Evolutionary conservation across 2,888 invertebrate genomes (phyloP), one percentile per base, ranked within the genome.

Genomic region (Drosophila falleni): DNA sequence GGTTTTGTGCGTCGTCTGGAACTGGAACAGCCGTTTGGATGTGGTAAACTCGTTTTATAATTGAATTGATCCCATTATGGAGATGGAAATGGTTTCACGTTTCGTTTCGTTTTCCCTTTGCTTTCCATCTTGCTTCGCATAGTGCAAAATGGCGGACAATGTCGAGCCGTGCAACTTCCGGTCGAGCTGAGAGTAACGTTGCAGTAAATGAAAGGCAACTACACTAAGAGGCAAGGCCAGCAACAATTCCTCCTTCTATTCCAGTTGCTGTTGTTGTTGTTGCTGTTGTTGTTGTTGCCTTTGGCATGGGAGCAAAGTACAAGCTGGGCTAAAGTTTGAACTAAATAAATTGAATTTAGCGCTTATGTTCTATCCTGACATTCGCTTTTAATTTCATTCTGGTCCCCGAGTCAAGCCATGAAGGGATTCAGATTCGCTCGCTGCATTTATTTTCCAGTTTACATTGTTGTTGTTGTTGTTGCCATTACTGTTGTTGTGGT

Each of bases 31-130:
- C 31, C 51, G 42, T 2, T 51, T 31, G 56, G 76, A 63, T 51
- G 54, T 62, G 64, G 73, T 67, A 78, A 84, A 80, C 82, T 79
- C 66, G 81, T 74, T 85, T 86, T 86, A 86, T 87, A 86, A 86
- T 86, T 86, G 87, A 86, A 87, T 86, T 86, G 87, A 87, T 81
- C 78, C 82, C 79, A 87, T 87, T 87, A 86, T 81, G 80, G 81
- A 83, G 80, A 87, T 88, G 83, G 78, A 86, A 81, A 79, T 79
- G 79, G 73, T 85, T 86, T 81, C 74, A 76, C 84, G 73, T 87
- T 80, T 75, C 80, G 76, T 74, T 78, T 76, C 58, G 49, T 42
- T 55, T 53, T 51, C 59, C 11, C 1, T 49, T 76, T 75, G 66
- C 61, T 50, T 55, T 46, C 42, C 58, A 47, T 39, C 41, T 37